Base-by-base conservation (phyloP, 1,140 invertebrate species). In the Anagrus nilaparvatae region DNA sequence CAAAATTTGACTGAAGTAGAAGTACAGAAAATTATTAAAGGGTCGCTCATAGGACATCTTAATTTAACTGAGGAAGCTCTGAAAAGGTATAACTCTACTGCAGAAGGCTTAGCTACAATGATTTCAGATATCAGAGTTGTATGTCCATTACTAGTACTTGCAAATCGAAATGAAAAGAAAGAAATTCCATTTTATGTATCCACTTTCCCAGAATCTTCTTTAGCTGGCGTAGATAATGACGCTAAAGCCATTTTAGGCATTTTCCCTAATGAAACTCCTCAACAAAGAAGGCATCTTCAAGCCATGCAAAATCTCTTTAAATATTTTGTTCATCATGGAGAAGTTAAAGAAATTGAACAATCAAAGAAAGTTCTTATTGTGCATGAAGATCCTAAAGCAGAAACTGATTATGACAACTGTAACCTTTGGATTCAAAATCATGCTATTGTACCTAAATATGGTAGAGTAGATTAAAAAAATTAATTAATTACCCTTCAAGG, bases 221-320 rank as follows among this genome's bases (percentile, higher is more conserved):
- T 76, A 19, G 76, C 80, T 2, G 79, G 79, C 40, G 72, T 73
- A 1, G 76, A 79, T 50, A 72, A 74, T 7, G 82, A 86, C 54
- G 73, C 87, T 0, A 77, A 79, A 32, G 83, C 84, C 1, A 88
- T 90, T 47, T 66, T 89, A 4, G 84, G 84, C 1, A 73, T 78
- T 12, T 84, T 84, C 44, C 75, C 79, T 34, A 73, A 79, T 0
- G 75, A 74, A 39, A 78, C 75, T 13, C 75, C 77, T 0, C 79
- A 80, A 49, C 79, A 86, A 52, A 73, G 78, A 33, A 67, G 79
- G 17, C 87, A 81, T 47, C 74, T 84, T 24, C 75, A 77, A 2
- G 80, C 84, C 3, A 85, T 89, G 68, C 84, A 87, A 54, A 76
- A 82, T 38, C 58, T 87, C 1, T 90, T 90, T 58, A 87, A 87